Evolutionary conservation across 2,113 vertebrate genomes (phyloP), one percentile per base, ranked within the genome.

Genomic region (Gorsachius goisagi): DNA sequence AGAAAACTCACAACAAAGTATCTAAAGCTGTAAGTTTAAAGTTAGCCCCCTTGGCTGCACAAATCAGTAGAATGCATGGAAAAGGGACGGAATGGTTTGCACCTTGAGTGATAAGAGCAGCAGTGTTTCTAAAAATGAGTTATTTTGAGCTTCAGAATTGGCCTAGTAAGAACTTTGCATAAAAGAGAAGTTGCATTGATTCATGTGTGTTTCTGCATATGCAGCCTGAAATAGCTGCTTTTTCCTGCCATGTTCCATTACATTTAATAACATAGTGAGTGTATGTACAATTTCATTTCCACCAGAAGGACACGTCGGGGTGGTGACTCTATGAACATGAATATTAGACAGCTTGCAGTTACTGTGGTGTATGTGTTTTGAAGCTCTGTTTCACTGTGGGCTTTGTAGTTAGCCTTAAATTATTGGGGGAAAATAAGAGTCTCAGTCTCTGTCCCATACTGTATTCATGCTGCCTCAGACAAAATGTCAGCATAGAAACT

Each of bases 201-300:
- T 92, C 20, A 3, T 5, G 13, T 37, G 18, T 74, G 33, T 55
- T 81, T 92, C 80, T 52, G 56, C 19, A 9, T 45, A 9, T 1
- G 0, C 53, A 75, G 58, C 32, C 73, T 93, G 69, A 71, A 85
- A 49, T 21, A 58, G 44, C 39, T 81, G 66, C 0, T 0, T 79
- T 96, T 93, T 90, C 68, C 33, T 92, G 67, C 45, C 49, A 5
- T 85, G 49, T 97, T 95, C 60, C 66, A 90, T 90, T 90, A 50
- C 69, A 53, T 89, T 95, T 95, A 93, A 94, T 95, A 90, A 68
- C 62, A 41, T 9, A 17, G 49, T 32, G 52, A 90, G 35, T 26
- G 22, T 68, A 24, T 73, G 45, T 92, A 41, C 90, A 64, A 89
- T 72, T 92, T 79, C 17, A 59, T 89, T 95, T 91, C 66, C 62